Evolutionary conservation across 2,888 invertebrate species (phyloP), one percentile per base, ranked within the genome.

Genomic region (Autographa gamma): DNA sequence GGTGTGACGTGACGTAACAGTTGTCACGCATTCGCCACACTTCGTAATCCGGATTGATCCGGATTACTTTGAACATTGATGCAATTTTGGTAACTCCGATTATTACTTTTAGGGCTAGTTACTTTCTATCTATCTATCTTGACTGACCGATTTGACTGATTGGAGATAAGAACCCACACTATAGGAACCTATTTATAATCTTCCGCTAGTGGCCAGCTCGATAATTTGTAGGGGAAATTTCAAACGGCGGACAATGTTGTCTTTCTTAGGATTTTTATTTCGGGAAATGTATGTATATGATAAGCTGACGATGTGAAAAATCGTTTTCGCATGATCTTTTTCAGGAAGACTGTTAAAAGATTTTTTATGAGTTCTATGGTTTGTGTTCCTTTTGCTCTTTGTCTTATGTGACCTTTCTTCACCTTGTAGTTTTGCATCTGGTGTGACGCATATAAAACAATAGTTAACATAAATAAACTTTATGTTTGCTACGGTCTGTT

Each of bases 31-130:
- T 74, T 41, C n/a, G 52, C 25, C 60, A 52, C 41, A 52, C 54
- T 34, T 43, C 9, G 63, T 74, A 74, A 83, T 84, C 71, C 77
- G 71, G 70, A 84, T 73, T 71, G 82, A 83, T 84, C 71, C 77
- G 71, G 70, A 84, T 73, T 71, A 84, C 64, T 74, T 6, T 41
- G 54, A 63, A 74, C 71, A 68, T 73, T 77, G 62, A 75, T 69
- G 68, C 71, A 66, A 79, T 73, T 71, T 63, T 71, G 69, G 75
- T 82, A 59, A 71, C 73, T 66, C 64, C 59, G 48, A 16, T 62
- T 25, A 0, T 58, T 11, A 66, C 32, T 54, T 59, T 59, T 71
- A 70, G 76, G 82, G 82, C 71, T 74, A 62, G 19, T n/a, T 25
- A 43, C 84, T 83, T 78, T 81, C 79, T 72, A 74, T 38, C 48